These are phyloP conservation scores for Gadopsis marmoratus DNA, from an alignment of 2,797 vertebrate species.

Conservation along the genomic window DNA sequence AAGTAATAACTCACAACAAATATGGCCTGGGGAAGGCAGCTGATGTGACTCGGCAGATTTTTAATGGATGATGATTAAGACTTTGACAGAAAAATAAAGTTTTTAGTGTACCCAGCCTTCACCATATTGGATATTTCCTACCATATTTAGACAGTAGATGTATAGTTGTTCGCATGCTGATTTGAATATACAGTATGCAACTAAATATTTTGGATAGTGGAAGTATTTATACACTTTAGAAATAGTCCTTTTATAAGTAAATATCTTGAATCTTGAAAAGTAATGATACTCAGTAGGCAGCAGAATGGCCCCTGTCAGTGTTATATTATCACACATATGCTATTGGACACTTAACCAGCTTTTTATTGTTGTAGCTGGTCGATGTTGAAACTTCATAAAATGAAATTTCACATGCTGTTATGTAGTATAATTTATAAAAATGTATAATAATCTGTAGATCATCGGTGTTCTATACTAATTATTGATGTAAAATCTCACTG, in stretches of 20 bases:
- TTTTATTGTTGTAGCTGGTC: not conserved
- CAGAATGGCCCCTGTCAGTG: not conserved
- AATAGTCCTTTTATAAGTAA: not conserved
- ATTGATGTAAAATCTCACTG: not conserved
- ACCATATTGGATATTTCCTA: not conserved
- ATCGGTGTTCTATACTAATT: not conserved
- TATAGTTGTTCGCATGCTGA: not conserved
- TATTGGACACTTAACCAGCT: not conserved
- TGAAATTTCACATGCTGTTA: too few relatives aligned
- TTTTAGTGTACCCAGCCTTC: constrained; percentile 4
- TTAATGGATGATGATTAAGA: constrained; percentile 57
- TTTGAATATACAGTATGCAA: not conserved
- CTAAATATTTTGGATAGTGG: not conserved
- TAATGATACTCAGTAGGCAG: not conserved
- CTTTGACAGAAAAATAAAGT: constrained; percentile 25
- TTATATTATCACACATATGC: not conserved
- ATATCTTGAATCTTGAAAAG: not conserved
- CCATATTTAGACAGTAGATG: not conserved
- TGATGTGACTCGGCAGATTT: constrained; percentile 65
- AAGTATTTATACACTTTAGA: not conserved
- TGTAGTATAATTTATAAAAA: too few relatives aligned
- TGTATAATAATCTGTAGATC: not conserved
- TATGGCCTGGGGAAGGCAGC: constrained; percentile 23
- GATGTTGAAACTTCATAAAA: too few relatives aligned
- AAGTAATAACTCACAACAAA: constrained; percentile 58